Conservation (phyloP, 2,888 invertebrate species). For the Conus canariensis region DNA sequence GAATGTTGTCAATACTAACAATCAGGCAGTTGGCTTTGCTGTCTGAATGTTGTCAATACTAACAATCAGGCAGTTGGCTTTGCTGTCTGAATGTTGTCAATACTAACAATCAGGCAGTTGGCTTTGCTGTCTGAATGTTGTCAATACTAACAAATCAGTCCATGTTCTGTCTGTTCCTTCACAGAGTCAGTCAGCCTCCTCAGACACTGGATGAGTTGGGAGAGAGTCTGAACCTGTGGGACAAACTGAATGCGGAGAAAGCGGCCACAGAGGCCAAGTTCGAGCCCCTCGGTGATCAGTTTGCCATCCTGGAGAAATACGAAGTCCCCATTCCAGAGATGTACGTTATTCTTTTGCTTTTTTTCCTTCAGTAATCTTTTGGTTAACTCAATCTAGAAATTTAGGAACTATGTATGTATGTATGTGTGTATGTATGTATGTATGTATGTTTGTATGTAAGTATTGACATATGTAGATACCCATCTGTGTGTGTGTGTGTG, state of each 20-base stretch:
- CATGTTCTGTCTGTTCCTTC: not conserved
- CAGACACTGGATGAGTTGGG: conserved; percentile 87
- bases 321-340: conserved; percentile 85
- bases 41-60: no score
- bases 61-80: no score
- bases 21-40: no score
- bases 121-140: not conserved
- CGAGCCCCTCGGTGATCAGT: conserved; percentile 87
- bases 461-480: no score
- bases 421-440: not conserved
- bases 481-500: no score
- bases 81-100: no score
- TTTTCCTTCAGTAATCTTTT: not conserved
- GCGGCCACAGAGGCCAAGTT: conserved; percentile 85
- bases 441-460: not conserved
- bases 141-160: not conserved
- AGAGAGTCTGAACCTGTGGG: conserved; percentile 85
- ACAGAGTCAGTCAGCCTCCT: conserved; percentile 85
- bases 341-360: conserved; percentile 73
- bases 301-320: conserved; percentile 84
- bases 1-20: no score
- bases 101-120: not conserved
- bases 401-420: not conserved
- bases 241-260: conserved; percentile 85
- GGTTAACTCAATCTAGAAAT: not conserved